Evolutionary conservation across 2,113 vertebrate genomes (phyloP).

Genomic region (Oceanodroma tethys): DNA sequence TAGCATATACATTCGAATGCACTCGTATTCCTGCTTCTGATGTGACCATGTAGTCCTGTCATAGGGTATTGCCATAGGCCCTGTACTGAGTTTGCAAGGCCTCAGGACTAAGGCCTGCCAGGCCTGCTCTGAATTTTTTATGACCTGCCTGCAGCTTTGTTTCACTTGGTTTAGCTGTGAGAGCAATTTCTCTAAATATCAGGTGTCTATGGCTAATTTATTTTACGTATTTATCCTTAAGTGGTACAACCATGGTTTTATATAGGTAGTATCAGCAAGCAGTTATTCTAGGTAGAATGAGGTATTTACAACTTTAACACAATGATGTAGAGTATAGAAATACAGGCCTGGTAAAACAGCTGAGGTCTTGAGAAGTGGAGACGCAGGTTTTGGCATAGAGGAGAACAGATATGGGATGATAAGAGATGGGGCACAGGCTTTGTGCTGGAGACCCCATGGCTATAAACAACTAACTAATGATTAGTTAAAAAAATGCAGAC

Average conservation of each 20-base stretch:
- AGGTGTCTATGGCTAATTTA: background rate
- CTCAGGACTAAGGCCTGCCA: background rate
- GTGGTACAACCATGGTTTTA: background rate
- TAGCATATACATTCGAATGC: background rate
- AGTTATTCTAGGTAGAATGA: background rate
- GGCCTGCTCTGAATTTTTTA: background rate
- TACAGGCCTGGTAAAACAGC: background rate
- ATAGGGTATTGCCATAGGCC: too few species aligned
- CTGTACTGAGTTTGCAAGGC: background rate
- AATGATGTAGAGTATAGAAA: background rate
- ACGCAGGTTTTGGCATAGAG: background rate
- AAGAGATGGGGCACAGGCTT: background rate
- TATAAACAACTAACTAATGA: background rate
- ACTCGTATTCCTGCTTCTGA: background rate
- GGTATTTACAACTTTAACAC: background rate
- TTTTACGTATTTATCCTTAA: background rate
- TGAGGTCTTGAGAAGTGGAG: background rate
- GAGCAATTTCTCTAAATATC: background rate
- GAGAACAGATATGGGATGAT: background rate
- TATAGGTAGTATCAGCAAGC: background rate
- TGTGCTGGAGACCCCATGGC: background rate
- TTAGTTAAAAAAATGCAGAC: background rate
- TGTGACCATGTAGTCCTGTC: background rate
- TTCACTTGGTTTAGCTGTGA: background rate
- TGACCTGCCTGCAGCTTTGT: background rate